Conservation (phyloP, 2,113 vertebrate genomes). For the Columba janthina region DNA sequence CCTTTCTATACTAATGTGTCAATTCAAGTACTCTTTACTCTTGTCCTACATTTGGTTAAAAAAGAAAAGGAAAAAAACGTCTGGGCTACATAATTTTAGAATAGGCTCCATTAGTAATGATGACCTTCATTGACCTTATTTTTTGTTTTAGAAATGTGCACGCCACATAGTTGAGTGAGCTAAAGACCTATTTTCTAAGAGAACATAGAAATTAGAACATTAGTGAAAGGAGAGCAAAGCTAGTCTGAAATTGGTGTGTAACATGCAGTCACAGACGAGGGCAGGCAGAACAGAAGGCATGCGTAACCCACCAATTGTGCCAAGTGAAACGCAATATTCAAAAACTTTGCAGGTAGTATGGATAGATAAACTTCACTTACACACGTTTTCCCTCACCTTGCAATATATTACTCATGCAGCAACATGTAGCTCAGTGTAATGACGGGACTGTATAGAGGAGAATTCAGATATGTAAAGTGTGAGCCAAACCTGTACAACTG, state of each 20-base stretch:
- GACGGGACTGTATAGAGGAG: not conserved
- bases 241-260: not conserved
- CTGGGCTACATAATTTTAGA: constrained; percentile 62
- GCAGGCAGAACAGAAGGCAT: not conserved
- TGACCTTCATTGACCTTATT: constrained; percentile 38
- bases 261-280: not conserved
- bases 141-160: constrained; percentile 26
- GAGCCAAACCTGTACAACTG: not conserved
- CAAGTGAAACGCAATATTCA: not conserved
- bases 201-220: not conserved
- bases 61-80: not conserved
- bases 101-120: not conserved
- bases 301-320: not conserved
- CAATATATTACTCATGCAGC: not conserved
- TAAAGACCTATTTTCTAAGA: constrained; percentile 24
- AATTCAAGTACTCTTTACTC: constrained; percentile 52
- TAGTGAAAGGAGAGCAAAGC: not conserved
- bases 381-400: not conserved
- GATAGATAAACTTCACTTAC: not conserved
- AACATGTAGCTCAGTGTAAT: fast-evolving
- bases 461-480: not conserved
- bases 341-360: not conserved
- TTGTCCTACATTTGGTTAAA: constrained; percentile 62
- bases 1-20: constrained; percentile 33
- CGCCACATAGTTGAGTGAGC: not conserved